A percentile compares a stretch with the other conserved stretches of the same genome.
These are phyloP conservation scores for Drosophila tanythrix DNA, from an alignment of 2,888 invertebrate species.

Conservation along the genomic window DNA sequence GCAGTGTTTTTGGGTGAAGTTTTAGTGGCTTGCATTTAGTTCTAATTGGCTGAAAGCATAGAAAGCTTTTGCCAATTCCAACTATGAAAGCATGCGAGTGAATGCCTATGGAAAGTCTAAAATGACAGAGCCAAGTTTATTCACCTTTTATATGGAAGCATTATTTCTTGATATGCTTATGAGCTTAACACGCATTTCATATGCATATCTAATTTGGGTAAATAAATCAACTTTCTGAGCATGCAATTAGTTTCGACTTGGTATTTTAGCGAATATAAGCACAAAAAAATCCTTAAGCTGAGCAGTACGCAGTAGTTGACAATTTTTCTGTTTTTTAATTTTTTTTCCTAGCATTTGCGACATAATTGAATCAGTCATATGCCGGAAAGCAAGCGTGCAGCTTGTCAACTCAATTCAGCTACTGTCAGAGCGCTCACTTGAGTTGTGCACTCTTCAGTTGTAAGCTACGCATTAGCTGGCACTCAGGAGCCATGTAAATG, in stretches of 20 bases:
- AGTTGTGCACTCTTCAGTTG: constrained; percentile 12
- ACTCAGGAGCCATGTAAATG: constrained; percentile 48
- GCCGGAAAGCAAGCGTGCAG: background rate
- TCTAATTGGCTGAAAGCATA: constrained; percentile 53
- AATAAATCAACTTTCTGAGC: background rate
- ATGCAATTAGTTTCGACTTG: background rate
- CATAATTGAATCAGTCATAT: background rate
- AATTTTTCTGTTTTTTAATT: background rate
- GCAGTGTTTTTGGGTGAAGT: constrained; percentile 23
- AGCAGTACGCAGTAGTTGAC: background rate
- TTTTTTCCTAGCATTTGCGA: background rate
- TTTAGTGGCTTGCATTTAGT: constrained; percentile 54
- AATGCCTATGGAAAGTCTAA: constrained; percentile 11
- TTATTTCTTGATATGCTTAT: background rate
- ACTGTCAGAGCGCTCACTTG: constrained; percentile 15
- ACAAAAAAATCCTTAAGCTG: background rate
- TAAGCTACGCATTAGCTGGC: constrained; percentile 28
- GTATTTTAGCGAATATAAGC: background rate
- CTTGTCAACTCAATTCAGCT: background rate
- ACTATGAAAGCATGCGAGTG: constrained; percentile 6
- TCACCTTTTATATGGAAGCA: constrained; percentile 11
- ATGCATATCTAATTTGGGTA: background rate
- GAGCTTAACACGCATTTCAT: background rate
- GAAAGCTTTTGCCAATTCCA: constrained; percentile 42
- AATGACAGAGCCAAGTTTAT: constrained; percentile 11